Evolutionary conservation across 2,888 invertebrate species (phyloP).

Genomic region (Drosophila limbata): DNA sequence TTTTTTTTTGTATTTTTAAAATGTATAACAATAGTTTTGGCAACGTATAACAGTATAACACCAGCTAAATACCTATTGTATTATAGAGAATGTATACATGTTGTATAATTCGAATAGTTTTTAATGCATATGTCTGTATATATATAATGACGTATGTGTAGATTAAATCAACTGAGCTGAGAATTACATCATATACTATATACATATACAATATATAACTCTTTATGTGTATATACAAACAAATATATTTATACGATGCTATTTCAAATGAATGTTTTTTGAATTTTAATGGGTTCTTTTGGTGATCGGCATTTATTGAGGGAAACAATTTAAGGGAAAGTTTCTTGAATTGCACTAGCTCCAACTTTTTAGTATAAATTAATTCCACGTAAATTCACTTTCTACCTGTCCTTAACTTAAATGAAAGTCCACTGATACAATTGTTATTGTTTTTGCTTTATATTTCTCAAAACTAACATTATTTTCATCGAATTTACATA

Average conservation of each 20-base stretch:
- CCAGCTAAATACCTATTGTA: slow-evolving; percentile 18
- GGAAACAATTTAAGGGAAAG: too few species aligned
- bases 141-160: slow-evolving; percentile 12
- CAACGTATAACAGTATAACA: slow-evolving; percentile 13
- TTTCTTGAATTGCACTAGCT: too few species aligned
- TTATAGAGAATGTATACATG: slow-evolving; percentile 21
- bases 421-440: neutral
- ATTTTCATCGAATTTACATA: slow-evolving; percentile 11
- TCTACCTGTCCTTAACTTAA: neutral
- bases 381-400: too few species aligned
- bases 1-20: slow-evolving; percentile 15
- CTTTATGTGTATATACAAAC: slow-evolving; percentile 21
- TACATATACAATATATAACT: slow-evolving; percentile 14
- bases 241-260: slow-evolving; percentile 41
- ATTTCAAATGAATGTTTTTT: slow-evolving; percentile 17
- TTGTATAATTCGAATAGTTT: slow-evolving; percentile 53
- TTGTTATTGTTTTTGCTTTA: neutral
- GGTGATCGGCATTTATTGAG: neutral
- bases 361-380: too few species aligned
- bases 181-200: slow-evolving; percentile 10
- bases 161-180: slow-evolving; percentile 20
- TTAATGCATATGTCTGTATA: slow-evolving; percentile 22
- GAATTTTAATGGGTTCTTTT: neutral
- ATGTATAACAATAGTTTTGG: slow-evolving; percentile 6
- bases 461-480: slow-evolving; percentile 3